Evolutionary conservation across 2,888 invertebrate species (phyloP).

Genomic region (Aelia acuminata): DNA sequence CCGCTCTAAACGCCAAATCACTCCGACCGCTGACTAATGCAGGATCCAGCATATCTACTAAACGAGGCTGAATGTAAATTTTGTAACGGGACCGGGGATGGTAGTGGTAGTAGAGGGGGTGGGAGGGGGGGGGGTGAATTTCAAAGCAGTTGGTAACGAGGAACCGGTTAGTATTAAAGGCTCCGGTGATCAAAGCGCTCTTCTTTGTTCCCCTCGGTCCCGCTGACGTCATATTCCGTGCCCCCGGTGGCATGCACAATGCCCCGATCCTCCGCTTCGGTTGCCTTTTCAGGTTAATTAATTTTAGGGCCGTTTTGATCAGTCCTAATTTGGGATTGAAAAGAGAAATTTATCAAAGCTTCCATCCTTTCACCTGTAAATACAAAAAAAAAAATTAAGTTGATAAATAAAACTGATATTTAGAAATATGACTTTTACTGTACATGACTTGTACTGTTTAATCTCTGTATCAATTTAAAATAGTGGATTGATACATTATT

Average conservation of each 20-base stretch:
- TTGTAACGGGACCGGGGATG: neutral
- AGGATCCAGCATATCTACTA: neutral
- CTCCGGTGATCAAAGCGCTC: neutral
- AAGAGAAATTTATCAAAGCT: no score
- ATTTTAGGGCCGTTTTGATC: neutral
- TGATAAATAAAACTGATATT: no score
- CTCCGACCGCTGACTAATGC: neutral
- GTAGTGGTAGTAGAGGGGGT: no score
- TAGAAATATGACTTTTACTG: no score
- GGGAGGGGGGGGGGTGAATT: no score
- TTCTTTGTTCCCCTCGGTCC: neutral
- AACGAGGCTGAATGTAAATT: constrained; percentile 3
- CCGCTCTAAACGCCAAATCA: neutral
- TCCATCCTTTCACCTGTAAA: no score
- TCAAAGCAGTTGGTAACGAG: constrained; percentile 13
- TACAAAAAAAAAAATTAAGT: no score
- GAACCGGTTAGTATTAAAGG: neutral
- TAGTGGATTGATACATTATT: no score
- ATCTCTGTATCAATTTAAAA: no score
- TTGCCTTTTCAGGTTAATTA: neutral
- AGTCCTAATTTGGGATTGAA: neutral
- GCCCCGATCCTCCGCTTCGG: neutral
- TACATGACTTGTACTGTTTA: no score
- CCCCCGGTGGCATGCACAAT: neutral
- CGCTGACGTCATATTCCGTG: neutral